phyloP scores from a whole-genome alignment of 2,888 invertebrate species.

The Dendrolimus pini region DNA sequence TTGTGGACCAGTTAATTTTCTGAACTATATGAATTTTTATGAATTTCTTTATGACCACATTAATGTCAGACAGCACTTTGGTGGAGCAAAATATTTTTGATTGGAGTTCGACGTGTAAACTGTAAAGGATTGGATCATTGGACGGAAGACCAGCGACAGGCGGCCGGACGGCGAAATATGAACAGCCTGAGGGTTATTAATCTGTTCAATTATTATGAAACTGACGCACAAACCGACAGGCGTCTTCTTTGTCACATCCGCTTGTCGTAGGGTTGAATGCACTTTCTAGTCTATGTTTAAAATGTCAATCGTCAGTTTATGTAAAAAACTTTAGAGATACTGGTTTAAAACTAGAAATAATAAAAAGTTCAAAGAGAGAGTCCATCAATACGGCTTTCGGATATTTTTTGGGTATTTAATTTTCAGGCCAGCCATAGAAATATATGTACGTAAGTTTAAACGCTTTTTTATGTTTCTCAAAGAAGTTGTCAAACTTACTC shows the following conservation, averaged over 20 bases:
- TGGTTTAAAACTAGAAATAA: no score
- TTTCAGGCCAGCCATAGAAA: no score
- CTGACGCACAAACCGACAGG: slow-evolving; percentile 51
- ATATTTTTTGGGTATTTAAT: no score
- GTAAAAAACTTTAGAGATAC: no score
- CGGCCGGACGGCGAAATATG: slow-evolving; percentile 62
- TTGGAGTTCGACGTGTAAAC: background rate
- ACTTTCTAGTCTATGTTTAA: background rate
- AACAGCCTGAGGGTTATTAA: slow-evolving; percentile 62
- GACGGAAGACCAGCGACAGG: slow-evolving; percentile 19
- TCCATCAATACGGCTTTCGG: no score
- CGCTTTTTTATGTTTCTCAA: no score
- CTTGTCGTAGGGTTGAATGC: slow-evolving; percentile 39
- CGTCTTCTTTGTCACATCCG: slow-evolving; percentile 65
- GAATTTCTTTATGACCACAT: background rate
- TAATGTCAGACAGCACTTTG: background rate
- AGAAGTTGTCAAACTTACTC: no score
- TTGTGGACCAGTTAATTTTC: background rate
- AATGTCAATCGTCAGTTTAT: no score
- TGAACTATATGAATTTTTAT: background rate
- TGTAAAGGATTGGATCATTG: slow-evolving; percentile 1
- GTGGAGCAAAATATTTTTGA: background rate
- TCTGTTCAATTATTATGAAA: slow-evolving; percentile 70
- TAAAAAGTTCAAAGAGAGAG: no score
- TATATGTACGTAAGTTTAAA: no score